These are phyloP conservation scores for Arbacia lixula DNA, from an alignment of 53 echinoderm and acorn worm species.

Conservation along the genomic window DNA sequence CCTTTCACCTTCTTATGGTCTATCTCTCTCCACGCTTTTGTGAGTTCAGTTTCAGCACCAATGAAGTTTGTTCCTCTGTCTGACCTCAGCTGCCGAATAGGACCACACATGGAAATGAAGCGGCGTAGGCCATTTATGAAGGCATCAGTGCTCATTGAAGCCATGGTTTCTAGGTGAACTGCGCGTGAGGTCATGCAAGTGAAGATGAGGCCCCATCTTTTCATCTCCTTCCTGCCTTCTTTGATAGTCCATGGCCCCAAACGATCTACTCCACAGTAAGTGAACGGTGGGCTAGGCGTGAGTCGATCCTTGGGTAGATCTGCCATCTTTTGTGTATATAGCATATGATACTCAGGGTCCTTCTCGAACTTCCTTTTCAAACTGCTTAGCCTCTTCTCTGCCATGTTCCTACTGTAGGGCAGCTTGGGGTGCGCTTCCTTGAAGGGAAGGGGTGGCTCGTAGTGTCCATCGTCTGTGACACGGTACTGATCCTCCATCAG, in stretches of 20 bases:
- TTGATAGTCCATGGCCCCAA: slow-evolving; percentile 72
- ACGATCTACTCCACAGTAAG: slow-evolving; percentile 68
- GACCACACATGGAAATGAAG: slow-evolving; percentile 50
- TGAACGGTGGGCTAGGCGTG: slow-evolving; percentile 57
- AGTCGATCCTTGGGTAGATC: slow-evolving; percentile 67
- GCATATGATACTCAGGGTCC: neutral
- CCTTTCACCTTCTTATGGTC: slow-evolving; percentile 38
- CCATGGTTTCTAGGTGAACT: slow-evolving; percentile 63
- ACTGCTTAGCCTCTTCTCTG: slow-evolving; percentile 9
- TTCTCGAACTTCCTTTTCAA: slow-evolving; percentile 45
- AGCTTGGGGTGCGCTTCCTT: slow-evolving; percentile 22
- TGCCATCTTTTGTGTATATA: slow-evolving; percentile 72
- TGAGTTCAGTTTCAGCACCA: slow-evolving; percentile 62
- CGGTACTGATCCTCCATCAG: slow-evolving; percentile 12
- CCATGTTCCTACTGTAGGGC: slow-evolving; percentile 42
- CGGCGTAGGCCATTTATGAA: slow-evolving; percentile 77
- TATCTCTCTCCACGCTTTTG: slow-evolving; percentile 43
- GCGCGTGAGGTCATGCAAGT: slow-evolving; percentile 77
- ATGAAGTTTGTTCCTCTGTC: slow-evolving; percentile 73
- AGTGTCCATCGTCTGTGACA: slow-evolving; percentile 36
- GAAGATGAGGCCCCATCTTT: slow-evolving; percentile 73
- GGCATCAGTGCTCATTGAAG: slow-evolving; percentile 65
- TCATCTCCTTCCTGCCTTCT: slow-evolving; percentile 69
- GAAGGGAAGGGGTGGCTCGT: slow-evolving; percentile 41
- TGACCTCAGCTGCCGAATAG: slow-evolving; percentile 62